Evolutionary conservation across 2,113 vertebrate genomes (phyloP), one percentile per base, ranked within the genome.

Genomic region (Sarotherodon lohbergeri): DNA sequence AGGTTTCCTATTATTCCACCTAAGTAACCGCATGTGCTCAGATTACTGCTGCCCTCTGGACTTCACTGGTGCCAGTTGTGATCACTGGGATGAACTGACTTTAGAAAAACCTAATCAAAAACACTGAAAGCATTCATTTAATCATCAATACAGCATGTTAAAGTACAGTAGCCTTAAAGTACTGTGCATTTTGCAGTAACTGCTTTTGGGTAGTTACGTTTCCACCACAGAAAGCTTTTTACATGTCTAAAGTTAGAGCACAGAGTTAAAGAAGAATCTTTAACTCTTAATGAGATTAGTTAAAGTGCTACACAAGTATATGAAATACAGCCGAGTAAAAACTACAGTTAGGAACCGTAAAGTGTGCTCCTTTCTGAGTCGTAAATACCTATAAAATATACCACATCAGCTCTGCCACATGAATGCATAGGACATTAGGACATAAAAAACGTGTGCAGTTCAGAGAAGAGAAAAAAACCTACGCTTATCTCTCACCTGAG

Each of bases 401-500:
- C 0, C 68, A 73, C 68, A 68, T 68, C 8, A 27, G 43, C 16
- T 11, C 43, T 48, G 71, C 9, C 71, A 48, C 24, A 48, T 29
- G 16, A 5, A 19, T 16, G 0, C 19, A 61, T 3, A 41, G 4
- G 13, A 81, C 11, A 41, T 39, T 61, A 22, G 36, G 5, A n/a
- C 7, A 32, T 78, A 19, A 52, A 19, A 32, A n/a, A 78, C 3
- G 0, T 68, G 39, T 4, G 63, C 34, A 24, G 63, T 9, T 68
- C 19, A 68, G 34, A 57, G 2, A 54, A 22, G 43, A 91, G 22
- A 11, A 50, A 76, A 14, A 85, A 76, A 85, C 4, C 3, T 16
- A 11, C 13, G 48, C 3, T 4, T 13, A 22, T 90, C 52, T 97
- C 97, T 98, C 96, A 99, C 98, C 97, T 99, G 98, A 93, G 98